Percentiles rank a stretch among this genome's conserved stretches.
Evolutionary conservation across 2,113 vertebrate genomes (phyloP).

Genomic region (Etheostoma cragini): DNA sequence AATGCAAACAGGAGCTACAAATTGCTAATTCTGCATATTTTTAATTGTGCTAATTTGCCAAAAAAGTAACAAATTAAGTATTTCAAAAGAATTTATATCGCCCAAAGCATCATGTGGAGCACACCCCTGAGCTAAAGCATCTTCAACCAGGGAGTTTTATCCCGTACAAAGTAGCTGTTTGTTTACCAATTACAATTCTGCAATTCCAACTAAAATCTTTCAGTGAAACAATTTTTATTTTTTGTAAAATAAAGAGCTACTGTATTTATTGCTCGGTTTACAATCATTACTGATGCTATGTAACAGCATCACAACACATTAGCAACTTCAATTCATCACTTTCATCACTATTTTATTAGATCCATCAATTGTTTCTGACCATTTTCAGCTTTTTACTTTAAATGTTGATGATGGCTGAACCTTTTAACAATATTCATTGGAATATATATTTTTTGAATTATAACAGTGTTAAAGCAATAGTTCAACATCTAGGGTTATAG

Average conservation of each 20-base stretch:
- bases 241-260: background rate
- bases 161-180: background rate
- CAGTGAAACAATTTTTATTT: background rate
- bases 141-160: background rate
- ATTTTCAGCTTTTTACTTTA: background rate
- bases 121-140: background rate
- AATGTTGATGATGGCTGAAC: background rate
- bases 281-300: background rate
- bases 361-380: too few relatives aligned
- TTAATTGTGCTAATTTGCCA: background rate
- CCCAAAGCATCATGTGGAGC: background rate
- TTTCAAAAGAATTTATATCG: background rate
- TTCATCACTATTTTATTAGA: background rate
- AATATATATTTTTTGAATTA: background rate
- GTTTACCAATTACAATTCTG: background rate
- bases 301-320: background rate
- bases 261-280: background rate
- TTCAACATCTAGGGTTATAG: background rate
- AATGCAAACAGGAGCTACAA: background rate
- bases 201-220: background rate
- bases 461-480: background rate
- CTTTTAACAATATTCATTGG: background rate
- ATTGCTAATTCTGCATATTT: background rate
- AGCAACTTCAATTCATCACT: background rate
- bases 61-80: background rate